Evolutionary conservation across 2,113 vertebrate species (phyloP), one percentile per base, ranked within the genome.

Genomic region (Galbula dea): DNA sequence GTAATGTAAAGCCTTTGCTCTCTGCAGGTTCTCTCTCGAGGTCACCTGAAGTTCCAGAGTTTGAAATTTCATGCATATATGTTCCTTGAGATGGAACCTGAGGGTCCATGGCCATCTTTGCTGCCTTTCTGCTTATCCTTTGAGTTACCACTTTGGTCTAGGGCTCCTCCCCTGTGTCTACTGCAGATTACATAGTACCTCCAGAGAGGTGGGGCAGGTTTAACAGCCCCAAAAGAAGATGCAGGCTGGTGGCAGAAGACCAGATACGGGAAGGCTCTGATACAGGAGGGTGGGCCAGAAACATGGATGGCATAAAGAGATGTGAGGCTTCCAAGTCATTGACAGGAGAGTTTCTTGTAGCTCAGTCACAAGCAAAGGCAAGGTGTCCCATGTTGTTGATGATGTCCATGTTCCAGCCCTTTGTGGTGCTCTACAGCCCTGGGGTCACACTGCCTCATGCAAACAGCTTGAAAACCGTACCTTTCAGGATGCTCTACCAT

Each of bases 131-230:
- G 73, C 63, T 93, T 94, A 77, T 86, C 63, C 93, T 27, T 36
- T 72, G 10, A 61, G 24, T 52, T 91, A 83, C 73, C 62, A 48
- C 78, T 82, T 83, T 1, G 4, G 81, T 49, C 49, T 11, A 72
- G 83, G 72, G 19, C 72, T 95, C 51, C 76, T 93, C 67, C 67
- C 63, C 68, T 49, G 59, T 93, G 94, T 93, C 93, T 63, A 69
- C 34, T 66, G 72, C 54, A 95, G 91, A 95, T 96, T 96, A 96
- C 37, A 3, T 52, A 82, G 32, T 82, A 84, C 89, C 41, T 89
- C 82, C 37, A 37, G 62, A 68, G 79, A 89, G 87, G 89, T 83
- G 82, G 89, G 89, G 89, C 78, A 79, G 26, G 54, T 65, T 88
- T 85, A 66, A 75, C 82, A 96, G 87, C 36, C 78, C 74, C 67